Base-by-base conservation (phyloP, 2,113 vertebrate genomes). In the Phainopepla nitens region DNA sequence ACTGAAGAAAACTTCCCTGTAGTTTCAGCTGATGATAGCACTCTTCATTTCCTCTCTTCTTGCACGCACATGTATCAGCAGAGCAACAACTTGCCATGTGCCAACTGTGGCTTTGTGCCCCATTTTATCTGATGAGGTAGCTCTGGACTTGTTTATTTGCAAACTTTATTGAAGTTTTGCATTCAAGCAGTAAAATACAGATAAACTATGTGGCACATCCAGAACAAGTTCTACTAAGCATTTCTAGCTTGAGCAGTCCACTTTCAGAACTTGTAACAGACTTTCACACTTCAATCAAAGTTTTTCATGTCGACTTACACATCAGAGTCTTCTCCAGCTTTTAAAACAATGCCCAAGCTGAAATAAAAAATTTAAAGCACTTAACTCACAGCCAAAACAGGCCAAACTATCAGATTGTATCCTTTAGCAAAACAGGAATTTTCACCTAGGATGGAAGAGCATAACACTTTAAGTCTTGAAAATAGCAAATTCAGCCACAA, bases 11-110 rank as follows among this genome's bases (percentile, higher is more conserved):
- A 89, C 64, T 89, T 93, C 60, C 68, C 86, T 73, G 41, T 44
- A 36, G 51, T 91, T 97, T 94, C 86, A 83, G 87, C 84, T 91
- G 81, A 82, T 87, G 65, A 93, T 42, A 93, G 83, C 60, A 73
- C 18, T 87, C 68, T 70, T 92, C 58, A n/a, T 70, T 94, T 95
- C 86, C 82, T 95, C 86, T 92, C 33, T 58, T 80, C 79, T 90
- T 4, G 4, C 88, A 72, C 0, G 5, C 50, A 81, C 24, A 50
- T 36, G 77, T 83, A 91, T 73, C 81, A 62, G 58, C 80, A 42
- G 13, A 62, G 65, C 47, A 82, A 58, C 76, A 68, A 53, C 8
- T 29, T 82, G 57, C 60, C 71, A 31, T 14, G 54, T 77, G 54
- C 54, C 68, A 66, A 12, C 58, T 50, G 47, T 35, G 50, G 58